Conservation (phyloP, 2,888 invertebrate genomes). For the Diogma glabrata region DNA sequence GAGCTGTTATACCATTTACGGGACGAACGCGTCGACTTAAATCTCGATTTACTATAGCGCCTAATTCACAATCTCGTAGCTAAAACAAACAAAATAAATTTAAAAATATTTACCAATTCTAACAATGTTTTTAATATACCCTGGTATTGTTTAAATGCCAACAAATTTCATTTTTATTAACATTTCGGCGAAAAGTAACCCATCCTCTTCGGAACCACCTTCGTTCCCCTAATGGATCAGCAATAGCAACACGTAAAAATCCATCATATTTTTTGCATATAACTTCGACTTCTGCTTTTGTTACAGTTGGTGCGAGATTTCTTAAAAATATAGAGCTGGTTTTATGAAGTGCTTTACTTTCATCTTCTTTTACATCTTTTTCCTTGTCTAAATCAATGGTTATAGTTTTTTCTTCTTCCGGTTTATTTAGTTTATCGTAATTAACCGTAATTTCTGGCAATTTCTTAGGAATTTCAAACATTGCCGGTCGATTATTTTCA, state of each 20-base stretch:
- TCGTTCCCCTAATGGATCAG: conserved; percentile 93
- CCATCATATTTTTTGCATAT: conserved; percentile 81
- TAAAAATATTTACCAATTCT: background rate
- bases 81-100: background rate
- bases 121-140: conserved; percentile 38
- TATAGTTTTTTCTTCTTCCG: conserved; percentile 25
- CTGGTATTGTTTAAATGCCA: conserved; percentile 96
- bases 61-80: conserved; percentile 41
- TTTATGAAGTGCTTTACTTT: conserved; percentile 66
- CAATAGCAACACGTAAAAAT: conserved; percentile 88
- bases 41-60: conserved; percentile 88
- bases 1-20: conserved; percentile 80
- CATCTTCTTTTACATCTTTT: conserved; percentile 38
- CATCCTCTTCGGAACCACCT: conserved; percentile 95
- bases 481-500: too few species aligned
- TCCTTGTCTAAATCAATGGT: conserved; percentile 40
- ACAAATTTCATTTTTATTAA: conserved; percentile 98
- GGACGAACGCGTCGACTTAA: conserved; percentile 86
- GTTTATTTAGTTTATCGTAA: conserved; percentile 13
- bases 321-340: conserved; percentile 95
- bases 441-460: too few species aligned
- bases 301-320: conserved; percentile 91
- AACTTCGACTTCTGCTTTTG: conserved; percentile 92
- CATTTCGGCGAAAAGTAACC: conserved; percentile 94
- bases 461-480: too few species aligned